Base-by-base conservation (phyloP, 1,140 invertebrate genomes). In the Penaeus indicus region DNA sequence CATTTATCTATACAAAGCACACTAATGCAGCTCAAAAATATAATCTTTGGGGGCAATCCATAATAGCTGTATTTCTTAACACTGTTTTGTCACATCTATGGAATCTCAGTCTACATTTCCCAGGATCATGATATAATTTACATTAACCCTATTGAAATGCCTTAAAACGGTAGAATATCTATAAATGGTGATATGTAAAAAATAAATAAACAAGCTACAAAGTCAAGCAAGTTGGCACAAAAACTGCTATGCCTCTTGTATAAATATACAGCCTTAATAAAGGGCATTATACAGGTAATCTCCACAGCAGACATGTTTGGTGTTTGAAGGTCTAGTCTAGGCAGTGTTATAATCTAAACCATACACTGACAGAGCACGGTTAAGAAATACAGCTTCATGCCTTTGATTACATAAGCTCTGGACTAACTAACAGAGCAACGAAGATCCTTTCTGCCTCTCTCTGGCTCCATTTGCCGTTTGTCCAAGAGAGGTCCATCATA, bases 1-100 rank as follows among this genome's bases (percentile, higher is more conserved):
- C 78, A 88, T 84, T 62, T 86, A 82, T 88, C 87, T 88, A 86
- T 63, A 84, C 67, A 60, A 88, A 88, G 87, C 87, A 88, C 81
- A 84, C 79, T 88, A 84, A 88, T 84, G 81, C 87, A 84, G 87
- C 87, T 88, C 81, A 88, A 88, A 88, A 88, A 88, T 88, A 88
- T 88, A 88, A 84, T 88, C 87, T 88, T 88, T 83, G 75, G 63
- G 69, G 82, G 80, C 80, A 83, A 69, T 82, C 69, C 80, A 83
- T 32, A 62, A 84, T 47, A 79, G 72, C 81, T 25, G 47, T 88
- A 88, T 84, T 84, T 79, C 87, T 77, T 88, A 84, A 88, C 87
- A 77, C 38, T 88, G 87, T 75, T 67, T 47, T 25, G 72, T 88
- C 87, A 88, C 54, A 67, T 54, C 54, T 54, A 54, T 54, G 54